A percentile compares a stretch with the other conserved stretches of the same genome.
Evolutionary conservation across 1,140 invertebrate species (phyloP).

Genomic region (Drosophila kohkoa): DNA sequence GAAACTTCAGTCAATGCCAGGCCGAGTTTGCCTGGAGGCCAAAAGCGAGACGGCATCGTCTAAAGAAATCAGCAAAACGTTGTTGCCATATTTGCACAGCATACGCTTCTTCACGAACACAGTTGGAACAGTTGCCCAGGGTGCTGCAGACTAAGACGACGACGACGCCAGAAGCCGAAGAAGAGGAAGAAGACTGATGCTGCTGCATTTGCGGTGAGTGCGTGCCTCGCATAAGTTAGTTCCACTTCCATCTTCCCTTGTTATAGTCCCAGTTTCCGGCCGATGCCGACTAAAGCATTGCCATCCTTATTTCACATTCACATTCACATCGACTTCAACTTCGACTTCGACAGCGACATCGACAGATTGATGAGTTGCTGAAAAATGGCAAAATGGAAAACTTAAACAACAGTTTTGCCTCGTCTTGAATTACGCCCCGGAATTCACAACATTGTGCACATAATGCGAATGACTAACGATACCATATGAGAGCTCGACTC

Average conservation of each 20-base stretch:
- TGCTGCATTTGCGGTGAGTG: constrained; percentile 81
- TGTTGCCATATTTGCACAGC: constrained; percentile 65
- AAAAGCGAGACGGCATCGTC: constrained; percentile 17
- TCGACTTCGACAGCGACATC: constrained; percentile 41
- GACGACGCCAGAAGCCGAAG: background rate
- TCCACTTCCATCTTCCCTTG: background rate
- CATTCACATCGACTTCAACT: background rate
- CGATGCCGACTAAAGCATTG: constrained; percentile 52
- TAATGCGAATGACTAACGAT: constrained; percentile 45
- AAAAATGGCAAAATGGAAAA: constrained; percentile 72
- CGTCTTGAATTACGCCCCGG: constrained; percentile 30
- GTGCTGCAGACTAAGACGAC: constrained; percentile 62
- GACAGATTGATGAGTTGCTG: constrained; percentile 83
- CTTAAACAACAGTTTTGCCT: constrained; percentile 66
- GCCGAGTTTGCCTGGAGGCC: constrained; percentile 17
- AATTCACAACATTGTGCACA: constrained; percentile 53
- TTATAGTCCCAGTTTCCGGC: constrained; percentile 4
- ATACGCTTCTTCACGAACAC: constrained; percentile 6
- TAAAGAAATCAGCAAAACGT: constrained; percentile 55
- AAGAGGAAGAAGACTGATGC: constrained; percentile 70
- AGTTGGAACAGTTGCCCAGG: constrained; percentile 31
- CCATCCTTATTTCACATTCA: no score
- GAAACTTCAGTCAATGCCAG: constrained; percentile 41
- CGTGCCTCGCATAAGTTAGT: constrained; percentile 81
- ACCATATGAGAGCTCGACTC: background rate